A percentile compares a stretch with the other conserved stretches of the same genome.
Evolutionary conservation across 2,888 invertebrate species (phyloP).

Genomic region (Eledone cirrhosa): DNA sequence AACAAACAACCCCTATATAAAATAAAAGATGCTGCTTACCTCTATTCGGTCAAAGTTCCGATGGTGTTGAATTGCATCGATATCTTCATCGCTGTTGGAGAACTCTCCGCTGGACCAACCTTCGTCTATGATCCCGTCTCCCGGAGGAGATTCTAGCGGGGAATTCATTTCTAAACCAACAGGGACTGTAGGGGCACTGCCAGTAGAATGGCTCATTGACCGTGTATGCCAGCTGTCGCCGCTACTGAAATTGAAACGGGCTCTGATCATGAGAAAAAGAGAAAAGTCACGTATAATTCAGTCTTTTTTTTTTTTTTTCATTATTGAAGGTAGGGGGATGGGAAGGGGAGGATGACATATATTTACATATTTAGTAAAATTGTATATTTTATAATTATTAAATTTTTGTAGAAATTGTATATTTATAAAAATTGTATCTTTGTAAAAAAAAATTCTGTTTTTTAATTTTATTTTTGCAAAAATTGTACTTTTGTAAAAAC

Average conservation of each 20-base stretch:
- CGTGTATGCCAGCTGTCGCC: constrained; percentile 55
- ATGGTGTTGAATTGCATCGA: constrained; percentile 21
- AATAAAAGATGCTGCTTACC: constrained; percentile 31
- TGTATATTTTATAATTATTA: too few species aligned
- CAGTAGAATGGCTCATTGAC: constrained; percentile 40
- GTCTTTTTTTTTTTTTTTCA: too few species aligned
- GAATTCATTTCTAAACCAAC: constrained; percentile 55
- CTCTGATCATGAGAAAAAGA: constrained; percentile 8
- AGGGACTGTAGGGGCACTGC: constrained; percentile 53
- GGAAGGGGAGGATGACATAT: too few species aligned
- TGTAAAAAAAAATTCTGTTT: too few species aligned
- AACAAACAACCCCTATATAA: neutral
- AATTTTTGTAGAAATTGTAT: too few species aligned
- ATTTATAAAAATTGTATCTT: too few species aligned
- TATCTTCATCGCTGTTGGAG: constrained; percentile 69
- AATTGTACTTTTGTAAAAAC: too few species aligned
- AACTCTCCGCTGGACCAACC: constrained; percentile 93
- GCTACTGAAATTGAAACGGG: constrained; percentile 35
- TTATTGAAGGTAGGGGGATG: too few species aligned
- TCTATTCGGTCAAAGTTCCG: constrained; percentile 34
- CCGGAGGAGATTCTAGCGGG: constrained; percentile 46
- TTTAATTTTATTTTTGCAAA: too few species aligned
- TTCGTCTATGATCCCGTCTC: constrained; percentile 63
- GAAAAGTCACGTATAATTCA: too few species aligned
- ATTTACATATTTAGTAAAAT: too few species aligned